Base-by-base conservation (phyloP, 2,888 invertebrate species). In the Eremobia ochroleuca region DNA sequence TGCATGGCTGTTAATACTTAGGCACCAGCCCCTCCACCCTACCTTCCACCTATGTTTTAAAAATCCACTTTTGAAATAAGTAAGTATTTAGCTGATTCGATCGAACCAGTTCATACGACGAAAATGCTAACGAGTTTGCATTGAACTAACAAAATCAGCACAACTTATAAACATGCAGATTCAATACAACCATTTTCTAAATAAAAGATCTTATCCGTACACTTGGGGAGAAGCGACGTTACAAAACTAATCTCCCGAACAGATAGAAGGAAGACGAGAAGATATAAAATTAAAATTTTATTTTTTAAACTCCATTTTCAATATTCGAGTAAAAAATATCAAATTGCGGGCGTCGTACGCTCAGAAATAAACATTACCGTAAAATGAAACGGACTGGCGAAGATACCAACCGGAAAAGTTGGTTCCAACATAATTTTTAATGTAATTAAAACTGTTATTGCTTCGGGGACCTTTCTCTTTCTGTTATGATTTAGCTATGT, bases 401-500 rank as follows among this genome's bases (percentile, higher is more conserved):
- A 92, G 92, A 92, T 91, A 93, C 82, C 85, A 78, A 79, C 82
- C 90, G 90, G 89, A 85, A 88, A 90, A 90, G 89, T 91, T 91
- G 87, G 87, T 82, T 73, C 70, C 76, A 76, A 73, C 83, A 92
- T 93, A 92, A 92, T 94, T 94, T 94, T 94, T 93, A 92, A 92
- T 92, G 90, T 94, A 95, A 95, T 95, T 95, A 95, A 93, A 94
- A 94, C 91, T 91, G 94, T 93, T 94, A 94, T 93, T 91, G 91
- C 92, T 88, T 88, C 52, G 75, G 84, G 78, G 92, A 90, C 92
- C 89, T 87, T 90, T 89, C 89, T 89, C 89, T 89, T 92, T 89
- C 89, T 88, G 85, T 92, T 92, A 91, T 70, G 81, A 86, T 71
- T 71, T 71, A 68, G 77, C 69, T 79, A 70, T 80, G 79, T 74